Base-by-base conservation (phyloP, 1,140 invertebrate genomes). In the Drosophila dunni region DNA sequence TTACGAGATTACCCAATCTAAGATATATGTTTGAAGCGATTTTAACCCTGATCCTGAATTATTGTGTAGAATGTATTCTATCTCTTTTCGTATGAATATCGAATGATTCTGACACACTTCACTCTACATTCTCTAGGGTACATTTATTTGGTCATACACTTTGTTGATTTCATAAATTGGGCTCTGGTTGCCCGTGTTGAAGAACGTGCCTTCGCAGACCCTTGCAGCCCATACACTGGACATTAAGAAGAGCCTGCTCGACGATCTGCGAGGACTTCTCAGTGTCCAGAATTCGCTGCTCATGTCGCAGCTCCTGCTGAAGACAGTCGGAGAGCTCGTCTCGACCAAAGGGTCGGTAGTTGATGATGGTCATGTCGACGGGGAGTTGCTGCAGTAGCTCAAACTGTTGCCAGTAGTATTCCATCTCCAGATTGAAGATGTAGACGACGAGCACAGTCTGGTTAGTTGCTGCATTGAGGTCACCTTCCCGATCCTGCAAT, bases 391-490 rank as follows among this genome's bases (percentile, higher is more conserved):
- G 83, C 62, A 91, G 64, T 53, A 78, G 10, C 50, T 85, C 70
- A n/a, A 66, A 75, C 73, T 91, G 86, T 38, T 75, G 50, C 63
- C 67, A 76, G 42, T 90, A 91, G 46, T 58, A 24, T 9, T 71
- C 36, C 15, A 50, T 33, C 0, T 82, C 67, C 42, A 89, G 24
- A 24, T 67, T 78, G 46, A 91, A 90, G 38, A 91, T 63, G 58
- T 85, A 91, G 7, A 91, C 8, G 3, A 91, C 57, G 7, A 91
- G 42, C 10, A 90, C 73, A 45, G 58, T 79, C 57, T 91, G 81
- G 8, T 79, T 79, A 11, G 13, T 45, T 1, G 66, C 65, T 9
- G 10, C n/a, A 42, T 13, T 33, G 5, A 17, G 15, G 2, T 64
- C 58, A 2, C 62, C 77, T 11, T 78, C 77, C 7, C 80, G 84